Base-by-base conservation (phyloP, 2,888 invertebrate species). In the Ormyrus rosae region DNA sequence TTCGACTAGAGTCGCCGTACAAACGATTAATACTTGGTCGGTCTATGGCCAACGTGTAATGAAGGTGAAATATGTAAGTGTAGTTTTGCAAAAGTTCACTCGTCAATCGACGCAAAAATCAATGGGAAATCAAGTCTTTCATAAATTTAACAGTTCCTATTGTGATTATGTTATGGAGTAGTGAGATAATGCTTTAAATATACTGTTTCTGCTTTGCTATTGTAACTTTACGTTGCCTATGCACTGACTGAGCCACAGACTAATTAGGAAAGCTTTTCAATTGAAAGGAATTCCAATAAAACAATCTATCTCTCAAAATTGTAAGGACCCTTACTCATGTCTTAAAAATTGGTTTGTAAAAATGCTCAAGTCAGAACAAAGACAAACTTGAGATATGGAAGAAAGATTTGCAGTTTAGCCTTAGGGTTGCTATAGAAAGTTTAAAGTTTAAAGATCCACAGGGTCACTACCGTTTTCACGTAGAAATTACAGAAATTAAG, bases 1-100 rank as follows among this genome's bases (percentile, higher is more conserved):
- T 86, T 89, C 88, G 90, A 90, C 89, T 90, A 90, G 90, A 90
- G 88, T 85, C 89, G 89, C 89, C 88, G 87, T 87, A 89, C 87
- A 87, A 34, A 82, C 74, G 51, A 85, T 85, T 86, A 86, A 87
- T 88, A 89, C 86, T 88, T 86, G 81, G 82, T 84, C 83, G 80
- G 81, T 86, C 80, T 84, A 84, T 86, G 84, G 84, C 84, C 85
- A 86, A 86, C 81, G 34, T 78, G 80, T 81, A 80, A 11, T 60
- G 19, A 19, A 60, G 53, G 71, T 72, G 45, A 51, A 34, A 51
- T 77, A 46, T 60, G 46, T 58, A 19, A n/a, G 45, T 63, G 11
- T 65, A 63, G 56, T 73, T 71, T 19, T 46, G 48, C 34, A 34
- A 34, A 34, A 34, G 34, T 34, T 34, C 34, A 34, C 34, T 34